These are phyloP conservation scores for Lampris megalopsis DNA, from an alignment of 2,113 vertebrate genomes.

Conservation along the genomic window DNA sequence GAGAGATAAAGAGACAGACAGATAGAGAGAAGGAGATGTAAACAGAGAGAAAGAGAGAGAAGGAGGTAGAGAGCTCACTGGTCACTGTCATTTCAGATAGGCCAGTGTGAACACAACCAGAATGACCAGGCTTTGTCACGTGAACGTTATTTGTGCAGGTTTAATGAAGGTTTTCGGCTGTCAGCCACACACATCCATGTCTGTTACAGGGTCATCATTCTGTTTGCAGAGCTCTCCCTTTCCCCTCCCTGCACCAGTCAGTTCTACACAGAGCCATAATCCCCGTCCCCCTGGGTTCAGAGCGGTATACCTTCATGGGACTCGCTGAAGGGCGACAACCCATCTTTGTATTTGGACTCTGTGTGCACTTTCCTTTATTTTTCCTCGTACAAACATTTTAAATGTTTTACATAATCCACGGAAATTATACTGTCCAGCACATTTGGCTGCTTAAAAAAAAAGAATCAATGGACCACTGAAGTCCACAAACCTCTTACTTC, in stretches of 20 bases:
- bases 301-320: neutral
- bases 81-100: conserved; percentile 58
- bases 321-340: neutral
- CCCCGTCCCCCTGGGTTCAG: neutral
- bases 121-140: conserved; percentile 32
- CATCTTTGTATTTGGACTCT: neutral
- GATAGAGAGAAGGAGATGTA: conserved; percentile 8
- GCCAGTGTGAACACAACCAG: conserved; percentile 45
- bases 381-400: neutral
- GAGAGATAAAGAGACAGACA: conserved; percentile 21
- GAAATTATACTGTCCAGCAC: no score
- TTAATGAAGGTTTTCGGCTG: conserved; percentile 36
- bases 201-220: conserved; percentile 8
- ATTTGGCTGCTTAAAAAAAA: no score
- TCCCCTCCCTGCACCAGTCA: neutral
- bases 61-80: conserved; percentile 33
- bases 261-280: neutral
- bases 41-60: conserved; percentile 19
- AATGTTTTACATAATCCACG: neutral
- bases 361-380: no score
- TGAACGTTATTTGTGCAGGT: conserved; percentile 47
- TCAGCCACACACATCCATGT: neutral
- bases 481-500: no score
- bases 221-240: conserved; percentile 19
- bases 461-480: no score